A percentile compares a stretch with the other conserved stretches of the same genome.
Evolutionary conservation across 2,888 invertebrate genomes (phyloP).

Genomic region (Deladenus siricidicola): DNA sequence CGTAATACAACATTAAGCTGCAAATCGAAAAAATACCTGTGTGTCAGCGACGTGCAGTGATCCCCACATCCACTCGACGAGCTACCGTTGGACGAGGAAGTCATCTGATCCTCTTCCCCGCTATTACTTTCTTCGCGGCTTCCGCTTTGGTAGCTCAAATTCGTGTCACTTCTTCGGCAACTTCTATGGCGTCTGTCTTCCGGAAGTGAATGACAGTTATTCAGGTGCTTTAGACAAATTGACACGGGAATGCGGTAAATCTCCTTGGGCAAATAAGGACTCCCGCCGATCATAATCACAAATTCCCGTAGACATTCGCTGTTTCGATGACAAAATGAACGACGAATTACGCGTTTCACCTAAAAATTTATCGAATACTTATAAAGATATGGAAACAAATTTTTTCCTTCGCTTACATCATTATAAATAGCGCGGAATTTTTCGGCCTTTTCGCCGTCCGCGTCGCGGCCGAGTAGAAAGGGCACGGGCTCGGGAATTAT

Average conservation of each 20-base stretch:
- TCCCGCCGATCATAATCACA: slow-evolving; percentile 19
- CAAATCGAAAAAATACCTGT: too few species aligned
- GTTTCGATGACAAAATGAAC: slow-evolving; percentile 21
- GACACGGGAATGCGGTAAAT: slow-evolving; percentile 18
- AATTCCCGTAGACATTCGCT: slow-evolving; percentile 17
- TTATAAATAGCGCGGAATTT: slow-evolving; percentile 16
- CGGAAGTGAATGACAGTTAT: too few species aligned
- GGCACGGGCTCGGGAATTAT: slow-evolving; percentile 23
- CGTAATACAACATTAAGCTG: too few species aligned
- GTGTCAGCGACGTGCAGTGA: background rate
- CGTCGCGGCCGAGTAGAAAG: slow-evolving; percentile 7
- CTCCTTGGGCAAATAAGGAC: slow-evolving; percentile 20
- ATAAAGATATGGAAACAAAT: background rate
- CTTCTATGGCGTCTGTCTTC: background rate
- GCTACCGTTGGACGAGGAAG: background rate
- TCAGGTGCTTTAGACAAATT: slow-evolving; percentile 2
- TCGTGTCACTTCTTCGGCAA: background rate
- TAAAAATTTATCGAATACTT: background rate
- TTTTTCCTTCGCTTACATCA: slow-evolving; percentile 4
- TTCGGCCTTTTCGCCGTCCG: slow-evolving; percentile 8
- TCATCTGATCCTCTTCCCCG: background rate
- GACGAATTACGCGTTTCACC: slow-evolving; percentile 11
- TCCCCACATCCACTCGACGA: slow-evolving; percentile 3
- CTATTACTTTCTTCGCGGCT: background rate
- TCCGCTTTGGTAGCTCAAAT: background rate